A percentile compares a stretch with the other conserved stretches of the same genome.
Evolutionary conservation across 2,888 invertebrate genomes (phyloP).

Genomic region (Eristalis pertinax): DNA sequence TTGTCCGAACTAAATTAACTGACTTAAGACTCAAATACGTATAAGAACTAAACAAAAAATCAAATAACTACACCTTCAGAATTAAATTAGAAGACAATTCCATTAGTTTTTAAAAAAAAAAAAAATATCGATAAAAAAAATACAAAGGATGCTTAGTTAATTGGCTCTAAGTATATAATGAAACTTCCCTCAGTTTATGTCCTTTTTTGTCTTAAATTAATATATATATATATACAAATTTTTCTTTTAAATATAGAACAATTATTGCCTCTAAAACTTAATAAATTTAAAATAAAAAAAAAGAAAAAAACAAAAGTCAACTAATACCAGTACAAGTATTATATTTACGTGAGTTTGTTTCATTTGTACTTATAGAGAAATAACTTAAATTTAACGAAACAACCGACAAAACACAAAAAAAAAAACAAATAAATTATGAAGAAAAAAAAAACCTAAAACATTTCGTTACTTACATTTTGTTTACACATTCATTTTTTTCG

Average conservation of each 20-base stretch:
- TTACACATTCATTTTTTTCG: slow-evolving; percentile 5
- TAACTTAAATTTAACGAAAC: slow-evolving; percentile 42
- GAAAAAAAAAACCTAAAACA: slow-evolving; percentile 1
- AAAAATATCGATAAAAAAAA: background rate
- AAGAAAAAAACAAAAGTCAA: slow-evolving; percentile 21
- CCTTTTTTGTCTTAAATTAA: background rate
- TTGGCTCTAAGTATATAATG: too few species aligned
- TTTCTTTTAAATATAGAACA: background rate
- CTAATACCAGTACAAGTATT: slow-evolving; percentile 47
- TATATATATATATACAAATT: background rate
- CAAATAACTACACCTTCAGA: background rate
- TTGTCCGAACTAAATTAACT: background rate
- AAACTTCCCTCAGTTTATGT: background rate
- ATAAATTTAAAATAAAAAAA: background rate
- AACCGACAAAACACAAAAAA: background rate
- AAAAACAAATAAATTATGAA: background rate
- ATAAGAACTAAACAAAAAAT: background rate
- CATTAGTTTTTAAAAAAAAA: background rate
- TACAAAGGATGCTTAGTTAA: background rate
- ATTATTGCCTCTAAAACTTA: background rate
- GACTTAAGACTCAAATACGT: background rate
- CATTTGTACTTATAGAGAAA: slow-evolving; percentile 34
- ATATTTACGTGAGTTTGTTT: slow-evolving; percentile 38
- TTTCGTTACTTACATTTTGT: slow-evolving; percentile 36
- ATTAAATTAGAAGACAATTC: background rate